These are phyloP conservation scores for Cephus cinctus DNA, from an alignment of 1,140 invertebrate genomes.

Conservation along the genomic window DNA sequence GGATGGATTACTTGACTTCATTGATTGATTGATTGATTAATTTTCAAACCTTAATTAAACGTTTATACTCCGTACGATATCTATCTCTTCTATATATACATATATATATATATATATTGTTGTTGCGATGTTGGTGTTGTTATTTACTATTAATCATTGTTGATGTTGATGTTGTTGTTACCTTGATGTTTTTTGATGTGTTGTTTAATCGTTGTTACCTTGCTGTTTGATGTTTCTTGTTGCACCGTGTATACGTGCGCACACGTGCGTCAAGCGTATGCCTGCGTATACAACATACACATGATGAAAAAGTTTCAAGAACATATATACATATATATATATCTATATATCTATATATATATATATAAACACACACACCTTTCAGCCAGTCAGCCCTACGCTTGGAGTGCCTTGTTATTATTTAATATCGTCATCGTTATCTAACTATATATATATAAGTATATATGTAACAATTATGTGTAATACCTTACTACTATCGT, in stretches of 20 bases:
- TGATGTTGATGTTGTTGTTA: conserved; percentile 53
- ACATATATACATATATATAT: too few relatives aligned
- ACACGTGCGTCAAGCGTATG: conserved; percentile 36
- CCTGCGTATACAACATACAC: too few relatives aligned
- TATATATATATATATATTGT: conserved; percentile 31
- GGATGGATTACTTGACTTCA: conserved; percentile 47
- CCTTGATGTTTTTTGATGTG: conserved; percentile 52
- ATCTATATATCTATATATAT: too few relatives aligned
- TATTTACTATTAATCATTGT: conserved; percentile 44
- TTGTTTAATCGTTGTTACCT: conserved; percentile 56
- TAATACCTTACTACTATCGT: too few relatives aligned
- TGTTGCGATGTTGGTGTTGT: conserved; percentile 46
- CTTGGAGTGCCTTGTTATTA: conserved; percentile 45
- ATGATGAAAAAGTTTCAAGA: too few relatives aligned
- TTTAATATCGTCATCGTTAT: conserved; percentile 15
- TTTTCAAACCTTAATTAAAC: conserved; percentile 36
- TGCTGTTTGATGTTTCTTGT: conserved; percentile 57
- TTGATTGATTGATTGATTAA: conserved; percentile 12
- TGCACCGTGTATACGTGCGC: conserved; percentile 38
- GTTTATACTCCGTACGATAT: conserved; percentile 33
- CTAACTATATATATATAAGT: too few relatives aligned
- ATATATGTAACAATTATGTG: too few relatives aligned
- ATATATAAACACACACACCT: too few relatives aligned
- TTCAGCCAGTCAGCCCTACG: conserved; percentile 43
- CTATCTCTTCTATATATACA: conserved; percentile 23